Evolutionary conservation across 2,113 vertebrate genomes (phyloP).

Genomic region (Cavia aperea): DNA sequence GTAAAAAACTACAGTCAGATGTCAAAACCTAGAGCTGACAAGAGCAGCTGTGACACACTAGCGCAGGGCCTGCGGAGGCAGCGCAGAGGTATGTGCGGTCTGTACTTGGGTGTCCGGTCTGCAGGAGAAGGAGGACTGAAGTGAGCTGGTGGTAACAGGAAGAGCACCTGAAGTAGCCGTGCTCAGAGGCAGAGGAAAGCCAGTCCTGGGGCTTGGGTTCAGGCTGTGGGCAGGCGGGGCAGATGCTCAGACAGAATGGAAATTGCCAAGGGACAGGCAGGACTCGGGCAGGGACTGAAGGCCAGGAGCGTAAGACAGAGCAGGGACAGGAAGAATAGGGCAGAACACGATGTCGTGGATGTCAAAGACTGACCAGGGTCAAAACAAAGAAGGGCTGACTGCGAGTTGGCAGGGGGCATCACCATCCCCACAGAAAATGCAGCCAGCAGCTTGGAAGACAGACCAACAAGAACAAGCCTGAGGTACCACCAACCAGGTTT

Average conservation of each 20-base stretch:
- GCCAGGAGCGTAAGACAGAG: neutral
- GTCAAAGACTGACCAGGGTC: neutral
- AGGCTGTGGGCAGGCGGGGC: neutral
- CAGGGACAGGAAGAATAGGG: neutral
- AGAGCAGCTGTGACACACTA: neutral
- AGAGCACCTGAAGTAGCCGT: neutral
- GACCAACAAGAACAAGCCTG: neutral
- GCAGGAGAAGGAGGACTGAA: neutral
- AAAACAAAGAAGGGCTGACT: neutral
- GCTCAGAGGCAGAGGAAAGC: neutral
- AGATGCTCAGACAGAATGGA: neutral
- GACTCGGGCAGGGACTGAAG: neutral
- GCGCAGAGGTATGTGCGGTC: neutral
- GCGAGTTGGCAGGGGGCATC: neutral
- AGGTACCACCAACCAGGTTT: neutral
- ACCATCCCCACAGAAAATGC: neutral
- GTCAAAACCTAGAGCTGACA: neutral
- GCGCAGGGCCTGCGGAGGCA: neutral
- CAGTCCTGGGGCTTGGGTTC: neutral
- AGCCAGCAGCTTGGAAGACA: neutral
- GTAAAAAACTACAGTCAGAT: neutral
- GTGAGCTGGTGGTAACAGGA: neutral
- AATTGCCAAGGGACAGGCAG: neutral
- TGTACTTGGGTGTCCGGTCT: neutral
- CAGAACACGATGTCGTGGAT: too few species aligned